Evolutionary conservation across 2,888 invertebrate genomes (phyloP), one percentile per base, ranked within the genome.

Genomic region (Noctua janthina): DNA sequence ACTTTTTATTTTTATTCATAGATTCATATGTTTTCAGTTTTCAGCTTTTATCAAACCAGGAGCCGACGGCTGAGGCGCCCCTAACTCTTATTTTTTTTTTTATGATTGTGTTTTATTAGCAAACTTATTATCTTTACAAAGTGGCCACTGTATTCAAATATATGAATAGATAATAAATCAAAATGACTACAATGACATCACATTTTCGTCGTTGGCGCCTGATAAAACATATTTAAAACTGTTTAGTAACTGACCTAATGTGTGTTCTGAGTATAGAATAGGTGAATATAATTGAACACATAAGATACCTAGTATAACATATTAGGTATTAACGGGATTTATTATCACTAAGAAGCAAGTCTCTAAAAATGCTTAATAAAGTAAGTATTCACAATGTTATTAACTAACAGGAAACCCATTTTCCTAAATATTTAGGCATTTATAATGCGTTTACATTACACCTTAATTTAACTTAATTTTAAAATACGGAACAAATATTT

Each of bases 141-240:
- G 35, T 46, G 6, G 23, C 20, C 29, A 11, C 74, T 23, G 35
- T 59, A 23, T 56, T 20, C 43, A 56, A 56, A 43, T 73, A n/a
- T 17, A 64, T 64, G 3, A 20, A 35, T 23, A 35, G 23, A n/a
- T 67, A 54, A 78, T 67, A 54, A 78, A 46, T 78, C n/a, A n/a
- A 54, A 67, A 54, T 35, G 2, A 46, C 67, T 46, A 68, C 79
- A 68, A 29, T 78, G 67, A 54, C 54, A 46, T 78, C 66, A 78
- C 54, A 43, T 56, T 78, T 46, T 17, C 20, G 49, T 43, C 29
- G 39, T 51, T 62, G 17, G 43, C 13, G n/a, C 43, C 46, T 66
- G 78, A 78, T 78, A 54, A 78, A 54, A 35, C 23, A 35, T 67
- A 39, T 35, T 54, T 46, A 46, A 56, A 74, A 62, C 13, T 43